phyloP scores from a whole-genome alignment of 2,113 vertebrate species.

The Hyaena hyaena region DNA sequence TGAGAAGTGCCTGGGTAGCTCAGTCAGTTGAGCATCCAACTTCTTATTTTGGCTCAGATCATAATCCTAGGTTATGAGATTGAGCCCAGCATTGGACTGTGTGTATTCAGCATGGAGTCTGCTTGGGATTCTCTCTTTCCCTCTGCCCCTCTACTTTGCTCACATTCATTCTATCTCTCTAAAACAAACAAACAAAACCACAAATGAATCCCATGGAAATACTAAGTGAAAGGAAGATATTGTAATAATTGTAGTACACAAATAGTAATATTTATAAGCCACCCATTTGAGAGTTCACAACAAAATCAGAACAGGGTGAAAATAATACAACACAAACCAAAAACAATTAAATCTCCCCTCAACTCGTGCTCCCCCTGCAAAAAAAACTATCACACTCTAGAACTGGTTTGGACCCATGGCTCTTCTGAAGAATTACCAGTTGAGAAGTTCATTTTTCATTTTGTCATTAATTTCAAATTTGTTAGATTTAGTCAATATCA shows the following conservation, averaged over 20 bases:
- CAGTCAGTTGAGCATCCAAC: too few relatives aligned
- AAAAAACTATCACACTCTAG: neutral
- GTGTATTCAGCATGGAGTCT: too few relatives aligned
- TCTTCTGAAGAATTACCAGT: neutral
- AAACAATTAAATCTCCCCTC: neutral
- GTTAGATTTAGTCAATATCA: neutral
- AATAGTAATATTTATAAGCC: neutral
- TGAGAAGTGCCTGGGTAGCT: too few relatives aligned
- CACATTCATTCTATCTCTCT: too few relatives aligned
- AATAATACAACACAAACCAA: neutral
- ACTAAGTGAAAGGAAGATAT: neutral
- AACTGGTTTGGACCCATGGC: neutral
- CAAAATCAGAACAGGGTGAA: neutral
- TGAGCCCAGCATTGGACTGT: too few relatives aligned
- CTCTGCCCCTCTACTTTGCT: too few relatives aligned
- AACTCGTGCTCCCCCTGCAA: neutral
- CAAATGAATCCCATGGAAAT: neutral
- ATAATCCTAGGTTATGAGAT: too few relatives aligned
- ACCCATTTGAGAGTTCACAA: neutral
- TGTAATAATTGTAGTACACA: neutral
- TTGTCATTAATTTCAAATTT: neutral
- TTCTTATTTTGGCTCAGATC: too few relatives aligned
- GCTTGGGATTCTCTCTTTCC: too few relatives aligned
- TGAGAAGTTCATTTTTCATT: conserved; percentile 13
- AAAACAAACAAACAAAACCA: neutral